These are phyloP conservation scores for Anoplophora glabripennis DNA, from an alignment of 1,140 invertebrate species.

Conservation along the genomic window DNA sequence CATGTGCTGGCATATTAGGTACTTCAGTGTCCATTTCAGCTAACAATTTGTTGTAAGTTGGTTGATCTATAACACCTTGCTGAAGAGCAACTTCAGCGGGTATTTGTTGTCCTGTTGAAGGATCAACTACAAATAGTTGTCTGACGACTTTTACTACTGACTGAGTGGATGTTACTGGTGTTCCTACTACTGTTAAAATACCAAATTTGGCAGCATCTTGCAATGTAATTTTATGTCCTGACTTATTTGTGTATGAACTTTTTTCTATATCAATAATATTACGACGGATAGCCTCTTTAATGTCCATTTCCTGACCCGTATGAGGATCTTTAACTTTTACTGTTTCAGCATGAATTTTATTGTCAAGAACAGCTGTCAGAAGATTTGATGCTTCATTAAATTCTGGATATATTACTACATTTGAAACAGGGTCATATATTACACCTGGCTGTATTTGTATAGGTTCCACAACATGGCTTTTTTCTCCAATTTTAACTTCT, in stretches of 20 bases:
- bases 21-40: conserved; percentile 41
- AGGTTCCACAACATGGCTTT: conserved; percentile 58
- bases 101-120: conserved; percentile 70
- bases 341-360: conserved; percentile 62
- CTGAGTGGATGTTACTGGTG: conserved; percentile 65
- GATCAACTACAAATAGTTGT: conserved; percentile 71
- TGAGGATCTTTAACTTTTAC: conserved; percentile 75
- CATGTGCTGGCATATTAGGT: conserved; percentile 16
- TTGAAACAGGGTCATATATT: conserved; percentile 73
- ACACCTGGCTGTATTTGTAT: conserved; percentile 65
- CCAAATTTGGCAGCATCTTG: conserved; percentile 74
- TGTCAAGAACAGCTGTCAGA: conserved; percentile 65
- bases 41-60: conserved; percentile 58
- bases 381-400: conserved; percentile 68
- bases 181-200: conserved; percentile 65
- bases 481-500: conserved; percentile 53
- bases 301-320: conserved; percentile 65
- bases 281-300: conserved; percentile 73
- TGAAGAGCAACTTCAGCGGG: conserved; percentile 77
- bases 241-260: conserved; percentile 64
- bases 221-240: conserved; percentile 65
- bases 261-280: conserved; percentile 74
- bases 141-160: conserved; percentile 53
- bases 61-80: conserved; percentile 69
- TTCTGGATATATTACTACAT: conserved; percentile 68